Base-by-base conservation (phyloP, 2,888 invertebrate species). In the Trichopria drosophilae region DNA sequence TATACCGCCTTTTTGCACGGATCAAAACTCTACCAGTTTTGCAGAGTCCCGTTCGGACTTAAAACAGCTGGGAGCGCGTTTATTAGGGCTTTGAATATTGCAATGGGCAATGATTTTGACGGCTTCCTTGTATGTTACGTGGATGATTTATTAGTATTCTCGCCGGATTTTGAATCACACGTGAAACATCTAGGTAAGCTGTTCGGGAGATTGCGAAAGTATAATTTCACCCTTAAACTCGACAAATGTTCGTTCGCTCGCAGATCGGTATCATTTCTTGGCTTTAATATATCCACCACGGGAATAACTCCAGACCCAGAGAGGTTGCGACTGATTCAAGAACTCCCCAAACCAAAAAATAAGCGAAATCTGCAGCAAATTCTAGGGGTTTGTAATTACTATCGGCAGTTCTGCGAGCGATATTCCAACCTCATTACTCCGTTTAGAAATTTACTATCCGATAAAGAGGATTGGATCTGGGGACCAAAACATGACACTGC, bases 81-180 rank as follows among this genome's bases (percentile, higher is more conserved):
- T n/a, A 22, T 37, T n/a, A 10, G 37, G 6, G 43, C 34, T 3
- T 16, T 34, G n/a, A n/a, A n/a, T n/a, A n/a, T n/a, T n/a, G n/a
- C n/a, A n/a, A 48, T 68, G 10, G 62, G 61, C 12, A 59, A 63
- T 6, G 62, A 69, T 36, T 54, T 69, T 10, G 67, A 68, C 43
- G 68, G 69, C 42, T 43, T 69, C 6, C 24, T 67, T 2, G 55
- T 68, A n/a, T n/a, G n/a, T n/a, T n/a, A n/a, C n/a, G n/a, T n/a
- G n/a, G n/a, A n/a, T n/a, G n/a, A n/a, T n/a, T n/a, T n/a, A n/a
- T n/a, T n/a, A n/a, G n/a, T n/a, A n/a, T n/a, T n/a, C n/a, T n/a
- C n/a, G n/a, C n/a, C n/a, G n/a, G n/a, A n/a, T n/a, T 57, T 64
- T 39, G 51, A 61, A n/a, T 40, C 55, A 9, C 63, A 64, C 26